Evolutionary conservation across 2,888 invertebrate species (phyloP).

Genomic region (Coenonympha glycerion): DNA sequence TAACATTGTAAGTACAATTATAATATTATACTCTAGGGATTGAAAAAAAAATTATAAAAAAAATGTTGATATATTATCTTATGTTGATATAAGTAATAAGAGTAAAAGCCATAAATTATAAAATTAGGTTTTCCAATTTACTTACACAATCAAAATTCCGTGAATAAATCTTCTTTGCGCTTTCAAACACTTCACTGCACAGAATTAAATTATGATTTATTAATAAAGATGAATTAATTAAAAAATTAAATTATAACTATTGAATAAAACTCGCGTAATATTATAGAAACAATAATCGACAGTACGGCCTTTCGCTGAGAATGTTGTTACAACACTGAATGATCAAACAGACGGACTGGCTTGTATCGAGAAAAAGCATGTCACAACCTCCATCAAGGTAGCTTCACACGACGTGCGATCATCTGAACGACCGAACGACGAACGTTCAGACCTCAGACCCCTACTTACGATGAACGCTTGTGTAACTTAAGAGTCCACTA

Average conservation of each 20-base stretch:
- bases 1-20: too few relatives aligned
- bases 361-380: neutral
- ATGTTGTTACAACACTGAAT: neutral
- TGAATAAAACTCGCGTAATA: neutral
- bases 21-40: too few relatives aligned
- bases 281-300: neutral
- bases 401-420: too few relatives aligned
- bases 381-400: neutral
- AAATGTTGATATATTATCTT: neutral
- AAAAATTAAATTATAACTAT: neutral
- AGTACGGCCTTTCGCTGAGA: neutral
- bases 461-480: too few relatives aligned
- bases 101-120: neutral
- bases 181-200: neutral
- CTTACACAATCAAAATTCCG: neutral
- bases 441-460: too few relatives aligned
- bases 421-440: too few relatives aligned
- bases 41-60: too few relatives aligned
- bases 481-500: too few relatives aligned
- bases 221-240: neutral
- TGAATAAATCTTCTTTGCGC: neutral
- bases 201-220: neutral
- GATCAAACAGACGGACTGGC: neutral
- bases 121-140: neutral
- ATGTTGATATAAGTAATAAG: neutral